phyloP scores from a whole-genome alignment of 2,113 vertebrate genomes.

The Telmatochromis brachygnathus region DNA sequence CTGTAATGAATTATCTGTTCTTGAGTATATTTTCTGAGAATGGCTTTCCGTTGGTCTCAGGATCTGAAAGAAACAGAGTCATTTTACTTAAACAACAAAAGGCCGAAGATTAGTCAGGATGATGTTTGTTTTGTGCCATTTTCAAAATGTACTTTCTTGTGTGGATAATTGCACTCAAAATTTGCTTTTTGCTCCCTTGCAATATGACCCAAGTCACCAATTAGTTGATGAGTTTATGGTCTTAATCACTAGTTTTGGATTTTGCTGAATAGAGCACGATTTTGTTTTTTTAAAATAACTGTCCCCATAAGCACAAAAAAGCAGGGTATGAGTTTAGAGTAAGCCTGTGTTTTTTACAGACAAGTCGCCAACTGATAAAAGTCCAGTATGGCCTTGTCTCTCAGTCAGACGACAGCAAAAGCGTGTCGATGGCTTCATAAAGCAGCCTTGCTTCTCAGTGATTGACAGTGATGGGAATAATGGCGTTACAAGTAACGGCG shows the following conservation, averaged over 20 bases:
- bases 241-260: background rate
- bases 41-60: slow-evolving; percentile 65
- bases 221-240: background rate
- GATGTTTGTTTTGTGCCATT: background rate
- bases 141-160: background rate
- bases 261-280: background rate
- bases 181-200: background rate
- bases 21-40: slow-evolving; percentile 29
- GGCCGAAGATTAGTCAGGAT: background rate
- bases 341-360: background rate
- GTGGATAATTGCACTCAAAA: background rate
- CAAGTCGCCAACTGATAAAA: background rate
- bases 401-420: background rate
- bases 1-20: background rate
- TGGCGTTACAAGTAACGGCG: background rate
- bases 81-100: background rate
- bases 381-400: background rate
- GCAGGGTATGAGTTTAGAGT: background rate
- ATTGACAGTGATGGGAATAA: background rate
- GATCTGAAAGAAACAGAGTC: slow-evolving; percentile 34
- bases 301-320: background rate
- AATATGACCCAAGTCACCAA: background rate
- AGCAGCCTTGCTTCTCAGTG: background rate
- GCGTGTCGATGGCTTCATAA: background rate
- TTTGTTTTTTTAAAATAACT: background rate